phyloP scores from a whole-genome alignment of 2,888 invertebrate species.

The Suillia variegata region DNA sequence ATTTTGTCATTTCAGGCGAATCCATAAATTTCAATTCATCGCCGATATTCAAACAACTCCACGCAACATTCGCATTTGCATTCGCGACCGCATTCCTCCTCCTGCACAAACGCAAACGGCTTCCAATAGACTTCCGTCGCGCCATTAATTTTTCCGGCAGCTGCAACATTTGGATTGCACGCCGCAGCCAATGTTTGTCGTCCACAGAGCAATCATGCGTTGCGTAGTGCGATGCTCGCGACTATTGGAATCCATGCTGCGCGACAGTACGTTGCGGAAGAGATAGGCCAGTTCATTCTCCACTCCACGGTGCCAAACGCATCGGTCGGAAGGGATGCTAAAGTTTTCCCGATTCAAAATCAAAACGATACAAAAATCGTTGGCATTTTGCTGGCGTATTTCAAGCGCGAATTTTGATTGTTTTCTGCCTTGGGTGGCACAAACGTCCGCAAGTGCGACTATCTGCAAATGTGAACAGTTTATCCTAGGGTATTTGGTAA shows the following conservation, averaged over 20 bases:
- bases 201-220: slow-evolving; percentile 42
- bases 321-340: slow-evolving; percentile 40
- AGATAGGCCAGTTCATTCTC: slow-evolving; percentile 40
- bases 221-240: slow-evolving; percentile 39
- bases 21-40: slow-evolving; percentile 37
- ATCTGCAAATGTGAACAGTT: slow-evolving; percentile 31
- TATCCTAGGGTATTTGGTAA: no score
- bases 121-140: no score
- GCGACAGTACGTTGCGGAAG: slow-evolving; percentile 33
- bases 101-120: no score
- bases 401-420: slow-evolving; percentile 47
- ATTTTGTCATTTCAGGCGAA: slow-evolving; percentile 36
- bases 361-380: slow-evolving; percentile 44
- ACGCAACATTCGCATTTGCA: slow-evolving; percentile 14
- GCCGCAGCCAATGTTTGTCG: slow-evolving; percentile 39
- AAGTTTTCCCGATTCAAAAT: slow-evolving; percentile 43
- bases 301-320: slow-evolving; percentile 26
- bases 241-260: slow-evolving; percentile 27
- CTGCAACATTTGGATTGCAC: slow-evolving; percentile 38
- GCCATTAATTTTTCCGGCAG: no score
- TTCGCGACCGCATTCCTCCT: no score
- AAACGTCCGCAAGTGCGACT: slow-evolving; percentile 39
- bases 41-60: slow-evolving; percentile 41
- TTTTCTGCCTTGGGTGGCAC: slow-evolving; percentile 49
- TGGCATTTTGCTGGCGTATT: slow-evolving; percentile 39